Base-by-base conservation (phyloP, 2,888 invertebrate species). In the Lycaena phlaeas region DNA sequence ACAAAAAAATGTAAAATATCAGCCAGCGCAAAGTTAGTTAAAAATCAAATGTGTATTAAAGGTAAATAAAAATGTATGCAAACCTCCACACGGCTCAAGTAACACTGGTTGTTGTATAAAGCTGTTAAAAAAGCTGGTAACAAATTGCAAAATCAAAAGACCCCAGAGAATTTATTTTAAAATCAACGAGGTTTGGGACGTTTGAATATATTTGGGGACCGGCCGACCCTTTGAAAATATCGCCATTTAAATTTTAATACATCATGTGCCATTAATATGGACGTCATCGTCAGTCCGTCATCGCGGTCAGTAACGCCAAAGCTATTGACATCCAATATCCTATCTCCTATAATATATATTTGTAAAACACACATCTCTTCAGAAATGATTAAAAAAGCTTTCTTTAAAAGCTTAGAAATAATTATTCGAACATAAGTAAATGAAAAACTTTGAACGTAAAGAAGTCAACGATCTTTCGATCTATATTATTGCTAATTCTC, bases 71-170 rank as follows among this genome's bases (percentile, higher is more conserved):
- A 34, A 22, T 11, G 15, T 30, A 34, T 34, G 18, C 18, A 34
- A 34, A 34, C 12, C n/a, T n/a, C n/a, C n/a, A 34, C 17, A 9
- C 12, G 1, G 22, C n/a, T 7, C 34, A 34, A 7, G n/a, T 12
- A 22, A 34, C 7, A 22, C 34, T 18, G 34, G 34, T 22, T 12
- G 22, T 28, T 22, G 38, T 25, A 22, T 29, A 22, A 29, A 28
- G 41, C 46, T 15, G 43, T 40, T 44, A 31, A 36, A 63, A 61
- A 59, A 52, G 54, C 45, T 53, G 55, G 61, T 41, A 48, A 73
- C 78, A 76, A 79, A 79, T 79, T 79, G 78, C 68, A 59, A 75
- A 77, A 77, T 78, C 73, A 76, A 77, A 77, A 78, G 60, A 73
- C 77, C 76, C 75, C 56, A 61, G 75, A 68, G 64, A 68, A 51